Conservation (phyloP, 2,888 invertebrate species). For the Heliothis peltigera region DNA sequence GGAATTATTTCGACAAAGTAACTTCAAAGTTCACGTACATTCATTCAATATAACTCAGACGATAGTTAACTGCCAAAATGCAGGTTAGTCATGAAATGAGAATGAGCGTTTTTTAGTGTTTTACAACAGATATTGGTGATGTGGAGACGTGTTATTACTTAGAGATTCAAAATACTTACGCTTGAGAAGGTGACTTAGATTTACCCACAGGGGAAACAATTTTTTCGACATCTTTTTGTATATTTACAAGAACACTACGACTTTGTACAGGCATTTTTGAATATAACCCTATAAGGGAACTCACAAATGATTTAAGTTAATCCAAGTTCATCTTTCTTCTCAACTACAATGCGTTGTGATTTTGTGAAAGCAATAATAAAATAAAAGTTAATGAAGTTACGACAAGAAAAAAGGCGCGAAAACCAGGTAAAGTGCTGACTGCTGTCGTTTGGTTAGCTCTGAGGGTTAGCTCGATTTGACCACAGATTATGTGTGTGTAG, state of each 20-base stretch:
- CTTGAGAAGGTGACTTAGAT: slow-evolving; percentile 49
- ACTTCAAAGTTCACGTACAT: too few species aligned
- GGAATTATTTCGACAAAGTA: too few species aligned
- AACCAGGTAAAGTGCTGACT: too few species aligned
- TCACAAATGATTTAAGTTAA: slow-evolving; percentile 5
- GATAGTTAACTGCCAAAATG: too few species aligned
- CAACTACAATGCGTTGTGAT: neutral
- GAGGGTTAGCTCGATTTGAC: too few species aligned
- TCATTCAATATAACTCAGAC: too few species aligned
- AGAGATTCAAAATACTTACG: slow-evolving; percentile 40
- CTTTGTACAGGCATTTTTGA: slow-evolving; percentile 65
- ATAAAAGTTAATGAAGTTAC: neutral
- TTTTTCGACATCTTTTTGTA: slow-evolving; percentile 49
- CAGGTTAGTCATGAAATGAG: too few species aligned
- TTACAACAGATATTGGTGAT: neutral
- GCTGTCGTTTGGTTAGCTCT: too few species aligned
- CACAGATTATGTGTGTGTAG: too few species aligned
- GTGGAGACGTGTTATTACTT: too few species aligned
- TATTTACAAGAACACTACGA: slow-evolving; percentile 42
- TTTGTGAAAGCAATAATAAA: neutral
- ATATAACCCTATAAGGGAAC: neutral
- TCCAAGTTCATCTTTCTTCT: slow-evolving; percentile 10
- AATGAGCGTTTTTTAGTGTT: too few species aligned
- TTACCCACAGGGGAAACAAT: slow-evolving; percentile 34
- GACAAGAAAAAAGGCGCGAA: slow-evolving; percentile 34